These are phyloP conservation scores for Zonotrichia leucophrys DNA, from an alignment of 2,113 vertebrate species.

Conservation along the genomic window DNA sequence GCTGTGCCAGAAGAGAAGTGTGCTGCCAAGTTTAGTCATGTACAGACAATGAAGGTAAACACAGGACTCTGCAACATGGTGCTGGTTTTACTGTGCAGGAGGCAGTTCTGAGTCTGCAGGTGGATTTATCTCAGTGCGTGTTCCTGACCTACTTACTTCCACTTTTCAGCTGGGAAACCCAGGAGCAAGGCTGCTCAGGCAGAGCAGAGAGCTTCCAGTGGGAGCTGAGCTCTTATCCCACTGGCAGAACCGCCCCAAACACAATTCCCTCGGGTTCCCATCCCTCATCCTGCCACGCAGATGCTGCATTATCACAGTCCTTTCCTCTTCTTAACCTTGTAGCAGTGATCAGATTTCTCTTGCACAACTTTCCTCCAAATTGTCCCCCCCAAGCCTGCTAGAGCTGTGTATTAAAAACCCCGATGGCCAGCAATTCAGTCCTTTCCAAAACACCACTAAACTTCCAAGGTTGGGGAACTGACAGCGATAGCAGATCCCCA, in stretches of 20 bases:
- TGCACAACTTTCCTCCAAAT: neutral
- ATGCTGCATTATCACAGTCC: neutral
- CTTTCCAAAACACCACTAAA: neutral
- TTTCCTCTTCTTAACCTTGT: neutral
- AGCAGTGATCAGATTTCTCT: neutral
- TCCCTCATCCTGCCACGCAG: neutral
- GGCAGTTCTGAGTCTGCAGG: neutral
- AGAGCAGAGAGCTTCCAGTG: neutral
- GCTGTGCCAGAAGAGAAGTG: neutral
- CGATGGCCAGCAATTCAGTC: neutral
- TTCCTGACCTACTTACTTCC: slow-evolving; percentile 46
- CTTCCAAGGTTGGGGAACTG: slow-evolving; percentile 14
- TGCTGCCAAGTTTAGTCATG: slow-evolving; percentile 2
- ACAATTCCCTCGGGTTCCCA: accelerated
- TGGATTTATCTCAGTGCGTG: neutral
- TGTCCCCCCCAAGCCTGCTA: neutral
- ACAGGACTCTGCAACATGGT: neutral
- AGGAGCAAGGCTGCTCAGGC: neutral
- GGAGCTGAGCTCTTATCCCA: neutral
- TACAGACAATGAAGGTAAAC: neutral
- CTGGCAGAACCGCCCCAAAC: accelerated
- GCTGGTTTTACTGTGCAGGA: neutral
- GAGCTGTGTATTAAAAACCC: neutral
- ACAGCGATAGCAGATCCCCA: neutral
- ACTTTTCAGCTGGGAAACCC: neutral